phyloP scores from a whole-genome alignment of 2,888 invertebrate species.

The Lasioglossum vierecki region DNA sequence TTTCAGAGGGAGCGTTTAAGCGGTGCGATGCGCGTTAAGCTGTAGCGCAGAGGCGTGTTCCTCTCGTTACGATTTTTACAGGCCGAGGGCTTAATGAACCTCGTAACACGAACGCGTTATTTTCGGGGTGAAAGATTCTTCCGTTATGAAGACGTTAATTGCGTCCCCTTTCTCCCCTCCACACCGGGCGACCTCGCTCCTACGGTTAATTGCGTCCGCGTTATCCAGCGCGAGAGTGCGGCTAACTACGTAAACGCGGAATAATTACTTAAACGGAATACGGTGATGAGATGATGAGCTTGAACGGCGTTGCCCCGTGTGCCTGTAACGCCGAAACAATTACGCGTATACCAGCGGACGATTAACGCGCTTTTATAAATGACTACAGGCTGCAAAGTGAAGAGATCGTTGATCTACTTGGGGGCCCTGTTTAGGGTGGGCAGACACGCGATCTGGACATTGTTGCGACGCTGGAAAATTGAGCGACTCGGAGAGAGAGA shows the following conservation, averaged over 20 bases:
- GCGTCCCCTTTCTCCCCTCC: background rate
- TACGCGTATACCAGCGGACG: background rate
- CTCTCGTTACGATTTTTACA: constrained; percentile 5
- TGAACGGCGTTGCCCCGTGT: constrained; percentile 23
- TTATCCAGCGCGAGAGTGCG: constrained; percentile 51
- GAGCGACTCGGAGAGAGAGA: background rate
- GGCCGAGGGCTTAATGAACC: constrained; percentile 18
- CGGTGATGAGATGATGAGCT: constrained; percentile 59
- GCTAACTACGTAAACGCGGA: constrained; percentile 61
- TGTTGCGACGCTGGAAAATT: constrained; percentile 30
- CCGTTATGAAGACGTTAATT: constrained; percentile 49
- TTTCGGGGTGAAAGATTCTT: constrained; percentile 43
- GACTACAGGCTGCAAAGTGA: background rate
- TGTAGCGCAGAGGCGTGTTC: background rate
- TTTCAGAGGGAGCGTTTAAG: background rate
- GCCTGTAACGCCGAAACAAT: constrained; percentile 40
- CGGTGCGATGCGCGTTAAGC: background rate
- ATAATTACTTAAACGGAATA: constrained; percentile 57
- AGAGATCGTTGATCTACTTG: constrained; percentile 9
- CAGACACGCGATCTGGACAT: constrained; percentile 35
- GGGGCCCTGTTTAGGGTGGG: background rate
- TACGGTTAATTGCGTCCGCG: constrained; percentile 55
- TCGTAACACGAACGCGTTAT: constrained; percentile 14
- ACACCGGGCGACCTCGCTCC: background rate
- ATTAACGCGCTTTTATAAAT: constrained; percentile 31